Conservation (phyloP, 2,797 vertebrate genomes). For the Botia kubotai region DNA sequence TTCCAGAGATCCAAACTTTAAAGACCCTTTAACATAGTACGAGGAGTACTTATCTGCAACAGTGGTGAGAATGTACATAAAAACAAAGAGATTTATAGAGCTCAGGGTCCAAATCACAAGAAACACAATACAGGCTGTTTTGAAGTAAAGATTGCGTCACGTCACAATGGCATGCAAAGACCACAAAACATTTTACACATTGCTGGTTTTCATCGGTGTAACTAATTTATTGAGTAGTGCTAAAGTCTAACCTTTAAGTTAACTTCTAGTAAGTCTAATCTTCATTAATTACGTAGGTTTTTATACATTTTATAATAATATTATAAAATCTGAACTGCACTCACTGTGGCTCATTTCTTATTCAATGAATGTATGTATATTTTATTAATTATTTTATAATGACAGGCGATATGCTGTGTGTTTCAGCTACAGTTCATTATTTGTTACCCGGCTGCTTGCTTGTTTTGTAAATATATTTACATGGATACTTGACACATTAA, state of each 20-base stretch:
- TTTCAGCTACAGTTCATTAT: too few relatives aligned
- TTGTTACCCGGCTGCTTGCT: background rate
- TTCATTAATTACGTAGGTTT: too few relatives aligned
- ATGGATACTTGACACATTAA: background rate
- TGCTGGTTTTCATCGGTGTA: background rate
- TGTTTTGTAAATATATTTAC: background rate
- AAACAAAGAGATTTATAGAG: slow-evolving; percentile 20
- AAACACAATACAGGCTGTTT: background rate
- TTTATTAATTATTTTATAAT: too few relatives aligned
- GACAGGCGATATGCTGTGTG: too few relatives aligned
- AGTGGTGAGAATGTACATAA: slow-evolving; percentile 16
- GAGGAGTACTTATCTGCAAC: slow-evolving; percentile 1
- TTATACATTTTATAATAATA: too few relatives aligned
- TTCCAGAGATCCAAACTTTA: background rate
- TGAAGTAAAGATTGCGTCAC: background rate
- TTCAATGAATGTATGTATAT: too few relatives aligned
- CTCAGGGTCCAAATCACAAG: slow-evolving; percentile 32
- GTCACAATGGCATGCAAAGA: slow-evolving; percentile 4
- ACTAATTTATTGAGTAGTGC: background rate
- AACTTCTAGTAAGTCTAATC: too few relatives aligned
- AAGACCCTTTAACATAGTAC: background rate
- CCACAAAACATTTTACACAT: background rate
- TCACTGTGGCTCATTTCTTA: too few relatives aligned
- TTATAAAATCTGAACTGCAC: too few relatives aligned
- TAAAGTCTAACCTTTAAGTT: too few relatives aligned